Base-by-base conservation (phyloP, 2,797 vertebrate species). In the Meda fulgida region DNA sequence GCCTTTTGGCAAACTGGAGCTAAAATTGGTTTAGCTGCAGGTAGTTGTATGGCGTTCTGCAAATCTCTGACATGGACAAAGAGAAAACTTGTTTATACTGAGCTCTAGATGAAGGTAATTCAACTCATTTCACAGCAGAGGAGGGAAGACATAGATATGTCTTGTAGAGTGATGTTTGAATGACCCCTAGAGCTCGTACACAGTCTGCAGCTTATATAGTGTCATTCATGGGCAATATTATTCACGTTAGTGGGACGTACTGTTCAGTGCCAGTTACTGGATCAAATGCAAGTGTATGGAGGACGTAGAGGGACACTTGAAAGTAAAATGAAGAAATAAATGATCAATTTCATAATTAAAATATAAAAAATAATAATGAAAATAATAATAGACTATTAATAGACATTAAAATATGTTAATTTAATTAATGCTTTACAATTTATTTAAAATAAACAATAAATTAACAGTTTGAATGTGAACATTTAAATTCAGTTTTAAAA, bases 21-120 rank as follows among this genome's bases (percentile, higher is more conserved):
- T 43, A 38, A 55, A 86, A 78, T 60, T 86, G 36, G 13, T 79
- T 55, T 55, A 26, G 23, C 8, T 72, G 29, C 36, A 34, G 48
- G 46, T 73, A 16, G 7, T 40, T 79, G 31, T 66, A 63, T 71
- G 18, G 34, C 14, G 23, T 19, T 34, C 40, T 82, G 63, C 16
- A 16, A 75, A 81, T 84, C 73, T 75, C 36, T 34, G 81, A 76
- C 63, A 75, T 60, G 48, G 60, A 67, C 77, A 26, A 21, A 77
- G 46, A 78, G 60, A 81, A 79, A 48, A 83, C 51, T 48, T 77
- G 26, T 75, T 80, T 71, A 58, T 60, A 78, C 46, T 23, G 65
- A 72, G n/a, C 26, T 73, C 26, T 31, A 36, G 21, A 75, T 16
- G 72, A 1, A 34, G 72, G 51, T 36, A 36, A 46, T 18, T 63